Percentiles rank a stretch among this genome's conserved stretches.
Conservation (phyloP, 23 tunicate genomes). For the Styela clava region DNA sequence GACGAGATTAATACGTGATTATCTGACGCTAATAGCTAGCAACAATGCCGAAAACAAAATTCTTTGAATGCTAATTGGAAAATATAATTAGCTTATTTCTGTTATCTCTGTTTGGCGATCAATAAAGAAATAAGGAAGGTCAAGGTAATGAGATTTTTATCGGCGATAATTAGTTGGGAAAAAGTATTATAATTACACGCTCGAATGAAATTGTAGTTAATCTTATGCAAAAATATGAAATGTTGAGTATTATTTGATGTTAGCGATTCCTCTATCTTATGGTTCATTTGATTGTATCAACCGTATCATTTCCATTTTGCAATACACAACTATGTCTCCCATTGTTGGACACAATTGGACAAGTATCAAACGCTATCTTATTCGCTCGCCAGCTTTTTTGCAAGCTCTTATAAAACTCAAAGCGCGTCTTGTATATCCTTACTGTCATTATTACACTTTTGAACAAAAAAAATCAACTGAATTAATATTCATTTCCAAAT, state of each 20-base stretch:
- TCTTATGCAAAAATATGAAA: background rate
- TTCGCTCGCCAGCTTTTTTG: too few species aligned
- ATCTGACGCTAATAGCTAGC: background rate
- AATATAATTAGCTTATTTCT: background rate
- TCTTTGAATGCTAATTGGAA: background rate
- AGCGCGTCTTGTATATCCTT: too few species aligned
- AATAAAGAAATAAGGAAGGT: background rate
- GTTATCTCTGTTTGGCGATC: too few species aligned
- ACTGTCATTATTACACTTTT: too few species aligned
- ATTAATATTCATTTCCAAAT: too few species aligned
- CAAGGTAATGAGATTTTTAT: too few species aligned
- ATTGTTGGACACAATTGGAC: too few species aligned
- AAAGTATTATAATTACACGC: background rate
- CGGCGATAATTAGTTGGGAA: background rate
- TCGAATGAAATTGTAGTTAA: background rate
- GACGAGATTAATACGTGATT: too few species aligned
- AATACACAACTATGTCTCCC: background rate
- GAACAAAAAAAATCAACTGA: too few species aligned
- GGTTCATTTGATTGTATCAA: background rate
- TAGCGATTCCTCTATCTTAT: background rate
- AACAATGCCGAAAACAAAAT: background rate
- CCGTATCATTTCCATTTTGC: background rate
- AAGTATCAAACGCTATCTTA: too few species aligned
- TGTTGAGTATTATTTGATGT: background rate
- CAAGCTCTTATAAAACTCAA: too few species aligned